phyloP scores from a whole-genome alignment of 2,113 vertebrate genomes.

The Thamnaconus septentrionalis region DNA sequence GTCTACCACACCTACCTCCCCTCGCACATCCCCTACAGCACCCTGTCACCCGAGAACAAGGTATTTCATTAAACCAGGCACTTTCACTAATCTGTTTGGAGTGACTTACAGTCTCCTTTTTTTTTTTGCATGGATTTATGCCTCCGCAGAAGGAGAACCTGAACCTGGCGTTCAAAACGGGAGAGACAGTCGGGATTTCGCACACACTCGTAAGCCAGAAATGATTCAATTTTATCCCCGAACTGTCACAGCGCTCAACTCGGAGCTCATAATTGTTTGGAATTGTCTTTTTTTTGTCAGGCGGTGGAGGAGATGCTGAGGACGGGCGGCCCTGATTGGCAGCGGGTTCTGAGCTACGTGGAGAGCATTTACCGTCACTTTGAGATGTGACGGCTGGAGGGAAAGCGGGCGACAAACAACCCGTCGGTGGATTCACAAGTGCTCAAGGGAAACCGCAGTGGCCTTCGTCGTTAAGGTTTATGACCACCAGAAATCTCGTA shows the following conservation, averaged over 20 bases:
- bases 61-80: constrained; percentile 37
- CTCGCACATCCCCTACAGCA: constrained; percentile 73
- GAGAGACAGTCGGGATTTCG: constrained; percentile 69
- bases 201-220: constrained; percentile 66
- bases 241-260: not conserved
- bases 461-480: not conserved
- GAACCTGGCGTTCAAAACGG: constrained; percentile 76
- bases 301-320: constrained; percentile 79
- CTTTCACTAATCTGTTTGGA: not conserved
- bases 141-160: constrained; percentile 75
- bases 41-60: constrained; percentile 73
- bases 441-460: not conserved
- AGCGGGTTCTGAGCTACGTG: constrained; percentile 79
- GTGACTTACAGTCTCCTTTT: not conserved
- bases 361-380: constrained; percentile 81
- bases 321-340: constrained; percentile 80
- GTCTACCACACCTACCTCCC: constrained; percentile 81
- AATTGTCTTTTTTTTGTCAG: constrained; percentile 55
- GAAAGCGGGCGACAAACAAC: not conserved
- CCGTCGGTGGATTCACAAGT: not conserved
- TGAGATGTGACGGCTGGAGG: constrained; percentile 71
- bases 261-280: not conserved
- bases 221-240: not conserved
- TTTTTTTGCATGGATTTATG: not conserved
- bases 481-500: no score